Conservation (phyloP, 2,888 invertebrate genomes). For the Chrysodeixis includens region DNA sequence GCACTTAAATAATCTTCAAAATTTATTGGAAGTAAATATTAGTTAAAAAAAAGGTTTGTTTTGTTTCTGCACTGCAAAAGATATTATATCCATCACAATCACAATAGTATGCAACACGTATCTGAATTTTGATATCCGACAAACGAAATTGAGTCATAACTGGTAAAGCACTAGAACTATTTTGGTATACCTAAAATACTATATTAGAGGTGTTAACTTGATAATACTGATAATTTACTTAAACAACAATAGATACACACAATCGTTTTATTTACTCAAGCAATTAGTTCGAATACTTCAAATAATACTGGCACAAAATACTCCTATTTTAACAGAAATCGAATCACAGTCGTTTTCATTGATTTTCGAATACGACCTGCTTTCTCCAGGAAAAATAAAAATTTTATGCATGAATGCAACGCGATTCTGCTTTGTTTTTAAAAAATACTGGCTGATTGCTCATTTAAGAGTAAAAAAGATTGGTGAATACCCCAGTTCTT, state of each 20-base stretch:
- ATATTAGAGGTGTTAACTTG: not conserved
- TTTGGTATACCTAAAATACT: not conserved
- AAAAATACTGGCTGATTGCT: slow-evolving; percentile 24
- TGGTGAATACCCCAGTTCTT: not conserved
- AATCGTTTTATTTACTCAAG: not conserved
- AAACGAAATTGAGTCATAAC: not conserved
- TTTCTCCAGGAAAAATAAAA: slow-evolving; percentile 49
- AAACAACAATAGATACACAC: not conserved
- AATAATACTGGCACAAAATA: not conserved
- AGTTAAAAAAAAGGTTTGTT: no score
- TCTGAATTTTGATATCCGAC: no score
- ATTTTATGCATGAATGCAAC: slow-evolving; percentile 46
- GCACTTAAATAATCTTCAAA: no score
- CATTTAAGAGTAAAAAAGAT: slow-evolving; percentile 6
- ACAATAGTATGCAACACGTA: no score
- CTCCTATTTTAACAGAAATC: slow-evolving; percentile 20
- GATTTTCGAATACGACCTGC: slow-evolving; percentile 52
- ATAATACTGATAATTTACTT: not conserved
- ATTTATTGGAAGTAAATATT: no score
- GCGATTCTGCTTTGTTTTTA: slow-evolving; percentile 23
- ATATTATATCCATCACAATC: no score
- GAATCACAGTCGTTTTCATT: slow-evolving; percentile 31
- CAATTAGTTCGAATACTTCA: not conserved
- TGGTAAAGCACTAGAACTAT: not conserved
- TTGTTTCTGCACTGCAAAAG: no score